Conservation (phyloP, 2,888 invertebrate genomes). For the Xestia c-nigrum region DNA sequence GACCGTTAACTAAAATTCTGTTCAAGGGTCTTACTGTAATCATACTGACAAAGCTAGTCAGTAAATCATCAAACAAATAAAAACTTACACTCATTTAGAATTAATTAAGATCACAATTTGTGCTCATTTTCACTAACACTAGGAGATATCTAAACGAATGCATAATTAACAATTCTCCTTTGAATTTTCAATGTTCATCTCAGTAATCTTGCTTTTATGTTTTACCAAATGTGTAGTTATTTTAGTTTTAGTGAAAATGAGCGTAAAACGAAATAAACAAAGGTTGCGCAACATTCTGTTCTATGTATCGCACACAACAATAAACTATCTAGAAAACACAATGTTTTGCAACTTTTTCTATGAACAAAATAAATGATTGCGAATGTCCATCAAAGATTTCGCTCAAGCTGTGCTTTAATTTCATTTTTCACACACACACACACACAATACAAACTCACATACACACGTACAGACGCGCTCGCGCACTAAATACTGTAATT, state of each 20-base stretch:
- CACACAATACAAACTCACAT: too few species aligned
- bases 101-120: neutral
- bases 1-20: neutral
- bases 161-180: neutral
- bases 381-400: conserved; percentile 13
- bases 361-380: neutral
- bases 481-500: too few species aligned
- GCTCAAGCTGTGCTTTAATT: conserved; percentile 20
- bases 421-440: too few species aligned
- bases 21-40: neutral
- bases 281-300: neutral
- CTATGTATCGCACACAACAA: neutral
- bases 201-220: neutral
- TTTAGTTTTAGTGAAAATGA: neutral
- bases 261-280: neutral
- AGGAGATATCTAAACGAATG: neutral
- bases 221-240: neutral
- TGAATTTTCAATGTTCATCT: neutral
- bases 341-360: conserved; percentile 2
- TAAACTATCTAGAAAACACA: neutral
- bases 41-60: neutral
- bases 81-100: neutral
- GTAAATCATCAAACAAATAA: neutral
- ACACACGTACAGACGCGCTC: too few species aligned
- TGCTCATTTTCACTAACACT: neutral